A percentile compares a stretch with the other conserved stretches of the same genome.
Evolutionary conservation across 2,797 vertebrate species (phyloP).

Genomic region (Mormyrops boulengeri): DNA sequence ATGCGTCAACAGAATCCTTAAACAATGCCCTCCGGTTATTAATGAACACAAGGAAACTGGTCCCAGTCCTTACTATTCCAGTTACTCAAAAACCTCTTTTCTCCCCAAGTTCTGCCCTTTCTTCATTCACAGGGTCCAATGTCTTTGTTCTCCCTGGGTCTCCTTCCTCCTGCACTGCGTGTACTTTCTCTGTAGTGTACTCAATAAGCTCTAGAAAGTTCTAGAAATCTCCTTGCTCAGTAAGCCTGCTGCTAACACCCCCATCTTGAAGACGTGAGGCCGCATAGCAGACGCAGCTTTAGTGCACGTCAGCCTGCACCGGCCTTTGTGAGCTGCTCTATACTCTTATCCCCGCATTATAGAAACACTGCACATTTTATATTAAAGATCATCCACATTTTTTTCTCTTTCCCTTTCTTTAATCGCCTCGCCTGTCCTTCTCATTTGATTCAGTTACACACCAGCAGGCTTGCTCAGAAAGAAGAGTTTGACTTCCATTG

Average conservation of each 20-base stretch:
- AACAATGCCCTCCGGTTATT: neutral
- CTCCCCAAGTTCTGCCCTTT: neutral
- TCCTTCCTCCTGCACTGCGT: neutral
- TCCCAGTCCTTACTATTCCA: neutral
- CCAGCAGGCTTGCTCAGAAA: neutral
- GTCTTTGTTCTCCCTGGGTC: neutral
- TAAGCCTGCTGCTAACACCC: neutral
- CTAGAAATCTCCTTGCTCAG: neutral
- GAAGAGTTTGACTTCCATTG: slow-evolving; percentile 5
- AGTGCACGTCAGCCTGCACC: neutral
- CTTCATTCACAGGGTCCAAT: neutral
- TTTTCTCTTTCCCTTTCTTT: neutral
- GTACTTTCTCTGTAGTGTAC: neutral
- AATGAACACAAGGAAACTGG: neutral
- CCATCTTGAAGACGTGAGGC: neutral
- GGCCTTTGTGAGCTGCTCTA: neutral
- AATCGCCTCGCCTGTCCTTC: neutral
- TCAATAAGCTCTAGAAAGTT: neutral
- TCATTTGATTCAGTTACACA: neutral
- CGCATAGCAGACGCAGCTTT: neutral
- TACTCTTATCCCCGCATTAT: slow-evolving; percentile 2
- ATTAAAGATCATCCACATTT: neutral
- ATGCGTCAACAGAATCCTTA: neutral
- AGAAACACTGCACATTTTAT: neutral
- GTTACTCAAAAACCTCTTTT: neutral